Evolutionary conservation across 2,113 vertebrate species (phyloP).

Genomic region (Sitta europaea): DNA sequence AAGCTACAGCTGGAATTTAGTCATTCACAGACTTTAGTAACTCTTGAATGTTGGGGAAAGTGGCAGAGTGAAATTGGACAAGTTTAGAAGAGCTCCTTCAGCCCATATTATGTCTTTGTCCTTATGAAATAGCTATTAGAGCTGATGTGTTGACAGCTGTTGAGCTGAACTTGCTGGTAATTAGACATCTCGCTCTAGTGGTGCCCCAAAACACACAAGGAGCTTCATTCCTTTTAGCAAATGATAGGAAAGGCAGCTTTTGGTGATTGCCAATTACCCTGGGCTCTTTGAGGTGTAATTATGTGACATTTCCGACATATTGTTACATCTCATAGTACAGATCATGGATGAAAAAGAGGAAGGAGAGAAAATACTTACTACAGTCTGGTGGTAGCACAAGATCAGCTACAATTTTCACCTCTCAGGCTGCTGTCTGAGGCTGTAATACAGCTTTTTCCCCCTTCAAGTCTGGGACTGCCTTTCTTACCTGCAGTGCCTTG

Average conservation of each 20-base stretch:
- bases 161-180: conserved; percentile 10
- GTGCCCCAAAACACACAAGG: not conserved
- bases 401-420: not conserved
- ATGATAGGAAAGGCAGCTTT: not conserved
- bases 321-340: not conserved
- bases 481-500: not conserved
- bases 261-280: not conserved
- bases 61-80: not conserved
- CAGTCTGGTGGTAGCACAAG: not conserved
- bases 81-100: not conserved
- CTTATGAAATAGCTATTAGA: conserved; percentile 1
- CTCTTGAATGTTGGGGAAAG: not conserved
- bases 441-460: not conserved
- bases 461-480: not conserved
- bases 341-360: not conserved
- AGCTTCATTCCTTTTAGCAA: not conserved
- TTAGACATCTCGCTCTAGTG: not conserved
- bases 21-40: not conserved
- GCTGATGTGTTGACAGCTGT: not conserved
- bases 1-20: not conserved
- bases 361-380: not conserved
- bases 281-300: not conserved
- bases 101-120: not conserved
- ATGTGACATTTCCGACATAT: not conserved
- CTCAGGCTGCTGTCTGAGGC: not conserved